These are phyloP conservation scores for Limonius californicus DNA, from an alignment of 1,140 invertebrate species.

Conservation along the genomic window DNA sequence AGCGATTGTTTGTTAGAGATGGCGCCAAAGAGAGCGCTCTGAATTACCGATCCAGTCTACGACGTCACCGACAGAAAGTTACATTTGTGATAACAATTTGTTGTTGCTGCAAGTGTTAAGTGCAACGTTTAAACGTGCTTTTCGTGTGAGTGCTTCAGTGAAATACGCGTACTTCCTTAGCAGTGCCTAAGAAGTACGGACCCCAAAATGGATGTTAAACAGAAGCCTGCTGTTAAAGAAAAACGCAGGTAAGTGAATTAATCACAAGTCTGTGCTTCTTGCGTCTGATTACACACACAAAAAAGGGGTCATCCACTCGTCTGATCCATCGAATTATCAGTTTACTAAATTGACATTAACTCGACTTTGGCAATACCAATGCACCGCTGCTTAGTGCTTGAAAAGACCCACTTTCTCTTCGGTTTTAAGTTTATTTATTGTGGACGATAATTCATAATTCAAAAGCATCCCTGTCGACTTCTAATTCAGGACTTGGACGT, in stretches of 20 bases:
- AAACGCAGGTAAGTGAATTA: neutral
- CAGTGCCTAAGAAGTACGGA: conserved; percentile 33
- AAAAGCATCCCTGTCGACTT: too few species aligned
- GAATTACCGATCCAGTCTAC: too few species aligned
- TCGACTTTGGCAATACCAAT: too few species aligned
- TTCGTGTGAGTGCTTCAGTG: conserved; percentile 10
- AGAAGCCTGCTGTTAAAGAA: neutral
- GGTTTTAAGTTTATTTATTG: too few species aligned
- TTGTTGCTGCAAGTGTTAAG: conserved; percentile 26
- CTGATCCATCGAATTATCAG: neutral
- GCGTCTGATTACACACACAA: neutral
- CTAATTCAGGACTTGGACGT: too few species aligned
- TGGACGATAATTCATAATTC: too few species aligned
- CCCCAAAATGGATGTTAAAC: neutral
- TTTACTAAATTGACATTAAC: neutral
- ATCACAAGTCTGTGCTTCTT: neutral
- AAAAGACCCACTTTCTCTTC: too few species aligned
- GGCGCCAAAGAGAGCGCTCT: too few species aligned
- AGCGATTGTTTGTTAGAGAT: too few species aligned
- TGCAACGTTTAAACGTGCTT: conserved; percentile 3
- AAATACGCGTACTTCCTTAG: conserved; percentile 31
- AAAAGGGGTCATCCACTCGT: conserved; percentile 25
- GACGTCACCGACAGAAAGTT: conserved; percentile 30
- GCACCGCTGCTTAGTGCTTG: too few species aligned
- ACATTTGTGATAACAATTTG: conserved; percentile 22